Percentiles rank a stretch among this genome's conserved stretches.
Conservation (phyloP, 2,797 vertebrate genomes). For the Darevskia mixta region DNA sequence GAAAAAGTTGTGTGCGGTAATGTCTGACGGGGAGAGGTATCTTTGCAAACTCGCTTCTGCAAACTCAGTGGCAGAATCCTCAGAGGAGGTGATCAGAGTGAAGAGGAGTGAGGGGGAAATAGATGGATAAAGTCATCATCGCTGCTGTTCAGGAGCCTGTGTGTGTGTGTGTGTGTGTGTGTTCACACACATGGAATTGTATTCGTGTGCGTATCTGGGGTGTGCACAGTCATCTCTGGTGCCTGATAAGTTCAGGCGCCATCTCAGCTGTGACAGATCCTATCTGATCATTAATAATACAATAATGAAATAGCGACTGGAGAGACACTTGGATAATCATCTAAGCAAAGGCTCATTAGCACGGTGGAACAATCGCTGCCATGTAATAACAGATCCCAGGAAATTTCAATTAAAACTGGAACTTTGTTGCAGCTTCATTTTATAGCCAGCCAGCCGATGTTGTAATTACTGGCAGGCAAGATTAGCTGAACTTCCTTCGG, state of each 20-base stretch:
- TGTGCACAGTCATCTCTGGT: conserved; percentile 16
- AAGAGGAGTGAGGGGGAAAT: too few relatives aligned
- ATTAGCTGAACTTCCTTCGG: conserved; percentile 65
- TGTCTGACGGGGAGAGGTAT: neutral
- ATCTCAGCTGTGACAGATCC: conserved; percentile 77
- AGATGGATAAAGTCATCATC: neutral
- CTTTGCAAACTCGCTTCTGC: neutral
- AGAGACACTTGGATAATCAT: conserved; percentile 86
- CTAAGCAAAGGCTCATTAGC: conserved; percentile 82
- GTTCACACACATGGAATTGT: neutral
- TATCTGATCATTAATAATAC: conserved; percentile 84
- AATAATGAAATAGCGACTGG: conserved; percentile 80
- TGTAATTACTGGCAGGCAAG: conserved; percentile 79
- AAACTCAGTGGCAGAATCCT: neutral
- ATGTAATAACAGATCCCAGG: conserved; percentile 84
- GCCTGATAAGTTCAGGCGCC: conserved; percentile 59
- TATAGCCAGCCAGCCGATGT: conserved; percentile 63
- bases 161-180: neutral
- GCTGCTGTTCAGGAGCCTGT: neutral
- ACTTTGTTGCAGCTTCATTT: conserved; percentile 79
- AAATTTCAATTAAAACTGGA: conserved; percentile 86
- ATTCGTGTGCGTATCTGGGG: conserved; percentile 47
- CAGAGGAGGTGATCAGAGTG: neutral
- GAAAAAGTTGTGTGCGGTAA: neutral
- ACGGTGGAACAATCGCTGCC: conserved; percentile 79